Base-by-base conservation (phyloP, 2,113 vertebrate species). In the Nesoenas mayeri region DNA sequence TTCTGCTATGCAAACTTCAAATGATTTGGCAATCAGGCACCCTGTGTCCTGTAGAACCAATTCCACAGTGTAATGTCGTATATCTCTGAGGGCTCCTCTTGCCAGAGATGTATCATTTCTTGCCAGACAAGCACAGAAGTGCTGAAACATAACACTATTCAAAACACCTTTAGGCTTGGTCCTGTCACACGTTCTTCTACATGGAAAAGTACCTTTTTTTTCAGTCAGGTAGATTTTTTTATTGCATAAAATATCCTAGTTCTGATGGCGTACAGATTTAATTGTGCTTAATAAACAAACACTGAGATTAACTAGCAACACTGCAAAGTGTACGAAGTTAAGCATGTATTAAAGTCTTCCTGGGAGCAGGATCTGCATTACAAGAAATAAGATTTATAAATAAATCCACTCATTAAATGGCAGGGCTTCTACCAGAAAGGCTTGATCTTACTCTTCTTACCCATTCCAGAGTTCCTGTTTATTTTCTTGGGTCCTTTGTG, bases 51-150 rank as follows among this genome's bases (percentile, higher is more conserved):
- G 11, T 18, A 21, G 73, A 21, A 15, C 58, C 16, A n/a, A 58
- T n/a, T 36, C 48, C 66, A 62, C 36, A 14, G 50, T 1, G 14
- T 9, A 3, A 21, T 58, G n/a, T 15, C 2, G 0, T 21, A 14
- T 11, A 44, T 38, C 28, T 15, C 2, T 2, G 50, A 53, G 36
- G 44, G n/a, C 47, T 64, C 31, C 51, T 50, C 24, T 19, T 50
- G 44, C 34, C 47, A 20, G 20, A 25, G 38, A n/a, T 17, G 13
- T 29, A 26, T 18, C 53, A 7, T 15, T 70, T 69, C 47, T 50
- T 44, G 36, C 11, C n/a, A 42, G 51, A 42, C 20, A 40, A 85
- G 31, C 79, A 56, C 18, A 8, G 22, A 85, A 51, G 22, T 50
- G 34, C 51, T 75, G n/a, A 80, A 54, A 66, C 31, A 12, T 44